Percentiles rank a stretch among this genome's conserved stretches.
Evolutionary conservation across 2,113 vertebrate species (phyloP).

Genomic region (Eonycteris spelaea): DNA sequence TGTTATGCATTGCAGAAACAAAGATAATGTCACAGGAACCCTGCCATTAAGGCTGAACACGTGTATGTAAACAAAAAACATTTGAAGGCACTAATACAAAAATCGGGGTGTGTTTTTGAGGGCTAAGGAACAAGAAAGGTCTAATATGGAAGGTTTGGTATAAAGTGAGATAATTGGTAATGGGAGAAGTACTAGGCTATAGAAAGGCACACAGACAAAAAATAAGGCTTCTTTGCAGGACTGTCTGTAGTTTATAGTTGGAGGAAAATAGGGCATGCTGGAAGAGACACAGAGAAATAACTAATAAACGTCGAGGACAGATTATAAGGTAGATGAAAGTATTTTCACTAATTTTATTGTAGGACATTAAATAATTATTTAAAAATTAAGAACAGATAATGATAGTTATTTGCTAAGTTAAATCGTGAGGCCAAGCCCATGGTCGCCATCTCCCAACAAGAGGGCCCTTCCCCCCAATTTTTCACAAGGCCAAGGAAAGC

Average conservation of each 20-base stretch:
- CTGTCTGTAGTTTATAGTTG: not conserved
- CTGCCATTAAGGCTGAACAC: not conserved
- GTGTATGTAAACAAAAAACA: not conserved
- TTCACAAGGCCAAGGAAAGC: no score
- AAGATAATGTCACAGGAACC: not conserved
- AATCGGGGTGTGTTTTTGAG: not conserved
- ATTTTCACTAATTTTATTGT: not conserved
- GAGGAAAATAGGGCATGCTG: not conserved
- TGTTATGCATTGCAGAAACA: not conserved
- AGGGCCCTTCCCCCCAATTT: no score
- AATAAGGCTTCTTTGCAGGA: not conserved
- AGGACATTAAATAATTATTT: not conserved
- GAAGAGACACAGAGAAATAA: not conserved
- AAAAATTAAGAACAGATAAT: not conserved
- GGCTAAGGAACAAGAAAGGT: not conserved
- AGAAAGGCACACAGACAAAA: not conserved
- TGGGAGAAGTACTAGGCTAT: not conserved
- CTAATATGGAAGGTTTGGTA: not conserved
- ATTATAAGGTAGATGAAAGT: not conserved
- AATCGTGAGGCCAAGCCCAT: no score
- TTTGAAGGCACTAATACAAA: not conserved
- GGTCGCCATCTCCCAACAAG: no score
- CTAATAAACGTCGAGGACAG: not conserved
- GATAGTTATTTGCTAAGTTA: not conserved
- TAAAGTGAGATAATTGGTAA: not conserved